phyloP scores from a whole-genome alignment of 2,113 vertebrate genomes.

The Anguilla japonica region DNA sequence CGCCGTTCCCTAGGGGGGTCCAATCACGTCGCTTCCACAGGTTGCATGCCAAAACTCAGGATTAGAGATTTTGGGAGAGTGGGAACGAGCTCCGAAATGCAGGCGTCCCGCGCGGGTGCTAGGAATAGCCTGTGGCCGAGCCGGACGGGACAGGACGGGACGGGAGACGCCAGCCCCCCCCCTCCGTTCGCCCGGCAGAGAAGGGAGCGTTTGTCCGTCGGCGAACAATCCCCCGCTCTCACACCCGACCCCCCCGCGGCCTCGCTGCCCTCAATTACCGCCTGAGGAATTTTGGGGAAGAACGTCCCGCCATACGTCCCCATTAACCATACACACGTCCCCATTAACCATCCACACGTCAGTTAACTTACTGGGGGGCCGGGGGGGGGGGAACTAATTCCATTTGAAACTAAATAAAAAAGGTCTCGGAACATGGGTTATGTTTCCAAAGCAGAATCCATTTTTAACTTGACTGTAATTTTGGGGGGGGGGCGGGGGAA shows the following conservation, averaged over 20 bases:
- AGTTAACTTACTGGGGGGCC: conserved; percentile 36
- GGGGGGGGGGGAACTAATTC: conserved; percentile 41
- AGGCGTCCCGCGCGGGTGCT: not conserved
- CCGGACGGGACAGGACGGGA: not conserved
- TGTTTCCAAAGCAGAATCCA: not conserved
- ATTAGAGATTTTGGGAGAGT: not conserved
- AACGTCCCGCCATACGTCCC: conserved; percentile 62
- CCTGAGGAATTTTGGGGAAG: conserved; percentile 82
- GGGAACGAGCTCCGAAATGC: not conserved
- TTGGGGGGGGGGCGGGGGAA: too few species aligned
- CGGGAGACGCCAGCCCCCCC: not conserved
- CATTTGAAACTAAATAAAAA: conserved; percentile 24
- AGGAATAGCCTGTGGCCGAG: not conserved
- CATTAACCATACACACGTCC: conserved; percentile 44
- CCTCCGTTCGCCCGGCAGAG: not conserved
- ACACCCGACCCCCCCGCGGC: conserved; percentile 87
- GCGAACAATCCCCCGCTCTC: conserved; percentile 89
- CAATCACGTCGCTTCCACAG: not conserved
- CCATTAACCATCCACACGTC: not conserved
- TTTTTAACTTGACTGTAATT: not conserved
- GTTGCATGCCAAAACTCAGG: not conserved
- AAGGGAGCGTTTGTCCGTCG: conserved; percentile 23
- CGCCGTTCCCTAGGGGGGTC: too few species aligned
- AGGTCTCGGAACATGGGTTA: not conserved
- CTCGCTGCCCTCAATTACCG: conserved; percentile 87